These are phyloP conservation scores for Polydrusus cervinus DNA, from an alignment of 2,888 invertebrate species.

Conservation along the genomic window DNA sequence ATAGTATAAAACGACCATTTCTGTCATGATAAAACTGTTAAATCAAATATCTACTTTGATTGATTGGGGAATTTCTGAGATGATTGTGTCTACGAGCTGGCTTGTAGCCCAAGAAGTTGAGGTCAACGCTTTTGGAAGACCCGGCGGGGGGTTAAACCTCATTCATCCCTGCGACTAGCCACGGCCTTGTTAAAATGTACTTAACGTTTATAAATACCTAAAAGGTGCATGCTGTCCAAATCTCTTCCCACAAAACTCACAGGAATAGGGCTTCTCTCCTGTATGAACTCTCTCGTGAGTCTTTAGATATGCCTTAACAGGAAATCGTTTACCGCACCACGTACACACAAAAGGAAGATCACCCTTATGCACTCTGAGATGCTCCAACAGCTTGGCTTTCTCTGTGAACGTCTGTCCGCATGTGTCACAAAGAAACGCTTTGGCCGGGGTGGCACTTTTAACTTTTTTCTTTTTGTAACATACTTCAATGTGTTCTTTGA, in stretches of 20 bases:
- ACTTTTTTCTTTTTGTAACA: slow-evolving; percentile 58
- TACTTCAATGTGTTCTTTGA: slow-evolving; percentile 71
- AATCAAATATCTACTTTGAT: no score
- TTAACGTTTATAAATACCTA: slow-evolving; percentile 17
- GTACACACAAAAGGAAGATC: slow-evolving; percentile 71
- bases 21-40: no score
- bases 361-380: slow-evolving; percentile 71
- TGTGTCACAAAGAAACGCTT: slow-evolving; percentile 62
- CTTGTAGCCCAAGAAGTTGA: no score
- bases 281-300: slow-evolving; percentile 68
- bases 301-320: slow-evolving; percentile 66
- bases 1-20: no score
- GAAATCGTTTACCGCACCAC: slow-evolving; percentile 73
- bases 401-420: slow-evolving; percentile 66
- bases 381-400: slow-evolving; percentile 64
- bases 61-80: no score
- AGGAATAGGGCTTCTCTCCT: slow-evolving; percentile 67
- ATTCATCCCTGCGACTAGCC: no score
- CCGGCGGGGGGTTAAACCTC: no score
- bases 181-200: no score
- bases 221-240: slow-evolving; percentile 61
- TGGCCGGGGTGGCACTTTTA: slow-evolving; percentile 45
- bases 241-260: slow-evolving; percentile 61
- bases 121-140: no score
- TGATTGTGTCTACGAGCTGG: no score